phyloP scores from a whole-genome alignment of 2,888 invertebrate genomes.

The Cheilosia scutellata region DNA sequence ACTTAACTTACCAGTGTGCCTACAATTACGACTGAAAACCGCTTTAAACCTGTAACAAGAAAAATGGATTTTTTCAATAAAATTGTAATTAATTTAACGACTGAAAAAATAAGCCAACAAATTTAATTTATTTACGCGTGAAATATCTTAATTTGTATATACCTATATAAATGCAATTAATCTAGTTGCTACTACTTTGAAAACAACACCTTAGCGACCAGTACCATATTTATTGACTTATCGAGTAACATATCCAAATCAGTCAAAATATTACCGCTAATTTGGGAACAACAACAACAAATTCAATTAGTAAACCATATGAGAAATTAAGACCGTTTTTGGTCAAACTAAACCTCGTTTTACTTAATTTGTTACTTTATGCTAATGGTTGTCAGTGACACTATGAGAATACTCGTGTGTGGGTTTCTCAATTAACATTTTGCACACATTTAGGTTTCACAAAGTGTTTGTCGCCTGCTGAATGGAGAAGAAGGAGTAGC shows the following conservation, averaged over 20 bases:
- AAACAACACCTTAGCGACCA: background rate
- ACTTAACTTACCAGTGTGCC: slow-evolving; percentile 72
- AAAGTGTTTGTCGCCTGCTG: slow-evolving; percentile 29
- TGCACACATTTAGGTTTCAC: slow-evolving; percentile 27
- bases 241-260: slow-evolving; percentile 22
- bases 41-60: slow-evolving; percentile 66
- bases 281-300: slow-evolving; percentile 14
- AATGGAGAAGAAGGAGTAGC: slow-evolving; percentile 38
- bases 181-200: background rate
- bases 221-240: slow-evolving; percentile 6
- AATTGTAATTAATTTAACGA: slow-evolving; percentile 17
- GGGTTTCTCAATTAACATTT: slow-evolving; percentile 48
- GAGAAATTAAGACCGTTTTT: slow-evolving; percentile 2
- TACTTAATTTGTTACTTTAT: slow-evolving; percentile 19
- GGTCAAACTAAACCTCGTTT: slow-evolving; percentile 16
- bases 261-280: slow-evolving; percentile 53
- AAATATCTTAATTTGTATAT: slow-evolving; percentile 49
- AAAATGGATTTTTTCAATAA: slow-evolving; percentile 31
- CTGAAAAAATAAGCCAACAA: background rate
- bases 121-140: slow-evolving; percentile 48
- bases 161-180: slow-evolving; percentile 27
- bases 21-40: slow-evolving; percentile 52
- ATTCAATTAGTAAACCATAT: background rate
- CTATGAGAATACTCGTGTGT: slow-evolving; percentile 35
- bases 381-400: slow-evolving; percentile 55